Percentiles rank a stretch among this genome's conserved stretches.
Conservation (phyloP, 2,888 invertebrate genomes). For the Monopis laevigella region DNA sequence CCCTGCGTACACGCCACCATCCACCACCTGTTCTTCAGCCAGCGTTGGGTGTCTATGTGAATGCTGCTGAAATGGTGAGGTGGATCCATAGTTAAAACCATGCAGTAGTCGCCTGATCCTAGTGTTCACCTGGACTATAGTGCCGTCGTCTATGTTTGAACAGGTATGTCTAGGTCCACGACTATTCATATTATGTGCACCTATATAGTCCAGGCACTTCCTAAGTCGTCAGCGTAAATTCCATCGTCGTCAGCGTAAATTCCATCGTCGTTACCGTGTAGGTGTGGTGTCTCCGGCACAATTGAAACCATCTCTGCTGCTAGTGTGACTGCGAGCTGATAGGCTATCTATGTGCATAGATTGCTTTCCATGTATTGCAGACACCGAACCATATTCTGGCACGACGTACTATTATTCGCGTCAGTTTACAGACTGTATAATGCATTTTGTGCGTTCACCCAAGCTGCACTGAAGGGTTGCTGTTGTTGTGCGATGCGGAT, state of each 20-base stretch:
- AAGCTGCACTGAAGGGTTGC: too few relatives aligned
- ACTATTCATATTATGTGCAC: background rate
- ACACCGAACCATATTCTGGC: background rate
- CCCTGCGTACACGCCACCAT: too few relatives aligned
- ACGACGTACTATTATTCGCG: background rate
- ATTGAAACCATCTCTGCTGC: background rate
- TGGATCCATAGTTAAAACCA: too few relatives aligned
- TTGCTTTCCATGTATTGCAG: slow-evolving; percentile 2
- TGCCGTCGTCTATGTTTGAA: background rate
- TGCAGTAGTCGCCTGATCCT: too few relatives aligned
- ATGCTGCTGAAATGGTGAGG: too few relatives aligned
- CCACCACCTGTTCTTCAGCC: too few relatives aligned
- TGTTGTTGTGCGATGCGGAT: too few relatives aligned
- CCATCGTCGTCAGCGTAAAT: background rate
- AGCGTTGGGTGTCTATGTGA: too few relatives aligned
- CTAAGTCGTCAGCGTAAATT: background rate
- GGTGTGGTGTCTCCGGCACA: background rate
- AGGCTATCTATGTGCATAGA: background rate
- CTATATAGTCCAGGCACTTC: background rate
- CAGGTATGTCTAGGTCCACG: background rate
- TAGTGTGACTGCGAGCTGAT: background rate
- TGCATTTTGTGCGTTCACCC: too few relatives aligned
- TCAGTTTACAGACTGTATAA: background rate
- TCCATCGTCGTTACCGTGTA: background rate
- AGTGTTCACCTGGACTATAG: background rate